phyloP scores from a whole-genome alignment of 2,888 invertebrate species.

The Diogma glabrata region DNA sequence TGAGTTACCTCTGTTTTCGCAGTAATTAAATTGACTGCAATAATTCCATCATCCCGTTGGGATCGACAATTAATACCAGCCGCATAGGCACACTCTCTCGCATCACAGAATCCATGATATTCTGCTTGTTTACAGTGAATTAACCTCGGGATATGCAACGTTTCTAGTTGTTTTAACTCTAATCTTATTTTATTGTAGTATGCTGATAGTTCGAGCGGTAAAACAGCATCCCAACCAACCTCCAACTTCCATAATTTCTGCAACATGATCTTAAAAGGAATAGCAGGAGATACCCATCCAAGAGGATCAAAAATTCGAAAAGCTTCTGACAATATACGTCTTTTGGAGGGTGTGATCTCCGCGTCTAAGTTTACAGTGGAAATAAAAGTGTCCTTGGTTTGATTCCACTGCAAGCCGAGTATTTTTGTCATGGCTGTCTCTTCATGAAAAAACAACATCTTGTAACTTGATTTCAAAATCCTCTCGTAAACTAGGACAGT shows the following conservation, averaged over 20 bases:
- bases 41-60: neutral
- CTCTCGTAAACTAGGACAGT: too few species aligned
- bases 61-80: neutral
- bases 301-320: neutral
- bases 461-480: too few species aligned
- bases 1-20: neutral
- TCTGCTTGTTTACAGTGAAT: too few species aligned
- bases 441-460: too few species aligned
- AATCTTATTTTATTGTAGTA: too few species aligned
- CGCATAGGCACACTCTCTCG: neutral
- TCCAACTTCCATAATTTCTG: neutral
- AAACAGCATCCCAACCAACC: neutral
- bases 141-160: too few species aligned
- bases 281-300: neutral
- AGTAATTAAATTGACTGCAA: neutral
- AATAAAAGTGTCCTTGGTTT: neutral
- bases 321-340: neutral
- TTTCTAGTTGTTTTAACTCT: too few species aligned
- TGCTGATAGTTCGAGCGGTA: neutral
- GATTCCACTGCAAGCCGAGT: too few species aligned
- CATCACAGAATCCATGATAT: too few species aligned
- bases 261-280: neutral
- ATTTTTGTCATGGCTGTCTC: too few species aligned
- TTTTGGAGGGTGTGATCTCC: neutral
- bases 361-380: neutral